Evolutionary conservation across 2,888 invertebrate genomes (phyloP).

Genomic region (Melanostoma scalare): DNA sequence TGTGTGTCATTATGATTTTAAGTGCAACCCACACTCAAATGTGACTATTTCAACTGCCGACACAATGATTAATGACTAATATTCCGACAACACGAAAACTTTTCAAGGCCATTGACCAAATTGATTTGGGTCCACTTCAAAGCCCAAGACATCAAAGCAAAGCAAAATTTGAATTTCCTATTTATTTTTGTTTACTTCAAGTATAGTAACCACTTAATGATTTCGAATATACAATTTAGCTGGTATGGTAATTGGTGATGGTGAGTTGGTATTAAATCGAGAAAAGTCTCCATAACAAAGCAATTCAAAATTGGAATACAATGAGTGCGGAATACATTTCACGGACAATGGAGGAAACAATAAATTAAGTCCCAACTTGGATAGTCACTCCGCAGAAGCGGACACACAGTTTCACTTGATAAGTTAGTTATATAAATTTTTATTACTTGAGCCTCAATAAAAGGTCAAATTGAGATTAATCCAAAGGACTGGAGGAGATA

Average conservation of each 20-base stretch:
- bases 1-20: slow-evolving; percentile 34
- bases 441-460: slow-evolving; percentile 62
- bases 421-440: slow-evolving; percentile 70
- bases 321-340: slow-evolving; percentile 42
- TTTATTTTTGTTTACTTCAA: slow-evolving; percentile 18
- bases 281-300: slow-evolving; percentile 40
- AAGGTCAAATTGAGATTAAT: slow-evolving; percentile 58
- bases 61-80: slow-evolving; percentile 54
- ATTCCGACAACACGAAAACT: slow-evolving; percentile 26
- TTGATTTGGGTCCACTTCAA: slow-evolving; percentile 31
- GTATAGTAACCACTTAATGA: background rate
- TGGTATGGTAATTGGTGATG: slow-evolving; percentile 28
- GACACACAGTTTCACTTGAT: slow-evolving; percentile 32
- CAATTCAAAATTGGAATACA: slow-evolving; percentile 64
- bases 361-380: slow-evolving; percentile 53
- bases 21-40: slow-evolving; percentile 45
- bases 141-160: background rate
- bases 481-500: slow-evolving; percentile 29
- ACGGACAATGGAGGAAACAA: slow-evolving; percentile 56
- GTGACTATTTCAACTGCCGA: slow-evolving; percentile 13
- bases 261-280: slow-evolving; percentile 1
- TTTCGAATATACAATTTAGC: slow-evolving; percentile 14
- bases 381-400: background rate
- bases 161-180: background rate
- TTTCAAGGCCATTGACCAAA: slow-evolving; percentile 52